These are phyloP conservation scores for Macrotis lagotis DNA, from an alignment of 2,113 vertebrate genomes.

Conservation along the genomic window DNA sequence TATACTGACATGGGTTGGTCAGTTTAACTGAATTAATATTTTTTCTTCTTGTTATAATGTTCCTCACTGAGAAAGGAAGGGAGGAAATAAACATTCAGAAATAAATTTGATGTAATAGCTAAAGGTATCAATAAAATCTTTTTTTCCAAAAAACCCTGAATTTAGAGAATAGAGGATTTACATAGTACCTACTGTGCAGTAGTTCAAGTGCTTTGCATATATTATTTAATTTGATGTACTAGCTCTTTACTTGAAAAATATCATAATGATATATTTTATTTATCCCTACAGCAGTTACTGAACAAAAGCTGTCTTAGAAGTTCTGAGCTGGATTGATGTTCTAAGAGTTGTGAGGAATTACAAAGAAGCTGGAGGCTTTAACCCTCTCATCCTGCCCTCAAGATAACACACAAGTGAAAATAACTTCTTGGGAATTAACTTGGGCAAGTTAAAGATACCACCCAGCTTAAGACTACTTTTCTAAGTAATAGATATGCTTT, in stretches of 20 bases:
- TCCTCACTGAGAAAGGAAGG: neutral
- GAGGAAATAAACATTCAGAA: neutral
- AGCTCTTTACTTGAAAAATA: neutral
- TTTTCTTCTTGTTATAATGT: neutral
- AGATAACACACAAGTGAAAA: neutral
- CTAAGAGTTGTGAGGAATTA: neutral
- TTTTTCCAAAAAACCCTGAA: neutral
- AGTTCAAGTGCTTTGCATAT: neutral
- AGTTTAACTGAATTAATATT: neutral
- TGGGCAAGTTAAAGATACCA: neutral
- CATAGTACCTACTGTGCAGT: neutral
- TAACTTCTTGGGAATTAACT: too few relatives aligned
- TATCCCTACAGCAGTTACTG: neutral
- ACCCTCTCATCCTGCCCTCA: neutral
- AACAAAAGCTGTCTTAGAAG: neutral
- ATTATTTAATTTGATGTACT: neutral
- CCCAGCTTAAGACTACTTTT: slow-evolving; percentile 6
- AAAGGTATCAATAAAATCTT: neutral
- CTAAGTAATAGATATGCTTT: neutral
- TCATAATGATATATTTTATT: neutral
- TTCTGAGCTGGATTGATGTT: neutral
- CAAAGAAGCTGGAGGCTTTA: neutral
- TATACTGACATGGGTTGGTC: neutral
- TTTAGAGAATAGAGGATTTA: neutral
- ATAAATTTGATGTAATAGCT: neutral